Conservation (phyloP, 2,797 vertebrate species). For the Scleropages formosus region DNA sequence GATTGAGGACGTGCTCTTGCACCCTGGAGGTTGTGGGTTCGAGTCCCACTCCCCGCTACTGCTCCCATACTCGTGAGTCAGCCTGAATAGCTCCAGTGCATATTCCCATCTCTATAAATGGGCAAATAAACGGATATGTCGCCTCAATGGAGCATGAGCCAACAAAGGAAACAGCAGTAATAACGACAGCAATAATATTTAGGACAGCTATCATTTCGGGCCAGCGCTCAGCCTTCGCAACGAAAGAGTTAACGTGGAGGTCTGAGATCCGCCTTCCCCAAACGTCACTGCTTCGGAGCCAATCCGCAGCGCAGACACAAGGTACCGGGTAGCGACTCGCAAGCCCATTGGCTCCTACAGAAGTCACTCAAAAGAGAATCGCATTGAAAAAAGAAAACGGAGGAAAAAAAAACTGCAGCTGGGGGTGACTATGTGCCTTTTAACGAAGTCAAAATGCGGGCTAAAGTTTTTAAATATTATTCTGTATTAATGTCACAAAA, state of each 20-base stretch:
- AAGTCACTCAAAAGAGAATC: conserved; percentile 40
- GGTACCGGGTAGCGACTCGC: conserved; percentile 9
- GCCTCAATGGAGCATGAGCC: too few species aligned
- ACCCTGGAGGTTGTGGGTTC: too few species aligned
- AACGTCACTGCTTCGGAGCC: conserved; percentile 28
- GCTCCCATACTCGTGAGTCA: too few species aligned
- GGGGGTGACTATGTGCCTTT: conserved; percentile 22
- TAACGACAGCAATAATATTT: neutral
- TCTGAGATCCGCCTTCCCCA: conserved; percentile 18
- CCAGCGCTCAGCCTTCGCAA: conserved; percentile 6
- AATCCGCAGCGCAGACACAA: neutral
- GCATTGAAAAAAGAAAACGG: conserved; percentile 31
- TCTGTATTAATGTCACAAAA: conserved; percentile 21
- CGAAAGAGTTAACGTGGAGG: neutral
- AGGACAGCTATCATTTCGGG: neutral
- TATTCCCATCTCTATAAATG: too few species aligned
- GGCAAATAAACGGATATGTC: too few species aligned
- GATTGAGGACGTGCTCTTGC: too few species aligned
- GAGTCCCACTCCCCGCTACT: too few species aligned
- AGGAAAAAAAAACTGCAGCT: conserved; percentile 36
- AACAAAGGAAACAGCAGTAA: neutral
- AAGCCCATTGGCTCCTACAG: conserved; percentile 42
- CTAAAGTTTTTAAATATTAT: conserved; percentile 26
- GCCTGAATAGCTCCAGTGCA: too few species aligned
- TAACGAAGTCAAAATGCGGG: conserved; percentile 28